Evolutionary conservation across 2,888 invertebrate species (phyloP), one percentile per base, ranked within the genome.

Genomic region (Chesias legatella): DNA sequence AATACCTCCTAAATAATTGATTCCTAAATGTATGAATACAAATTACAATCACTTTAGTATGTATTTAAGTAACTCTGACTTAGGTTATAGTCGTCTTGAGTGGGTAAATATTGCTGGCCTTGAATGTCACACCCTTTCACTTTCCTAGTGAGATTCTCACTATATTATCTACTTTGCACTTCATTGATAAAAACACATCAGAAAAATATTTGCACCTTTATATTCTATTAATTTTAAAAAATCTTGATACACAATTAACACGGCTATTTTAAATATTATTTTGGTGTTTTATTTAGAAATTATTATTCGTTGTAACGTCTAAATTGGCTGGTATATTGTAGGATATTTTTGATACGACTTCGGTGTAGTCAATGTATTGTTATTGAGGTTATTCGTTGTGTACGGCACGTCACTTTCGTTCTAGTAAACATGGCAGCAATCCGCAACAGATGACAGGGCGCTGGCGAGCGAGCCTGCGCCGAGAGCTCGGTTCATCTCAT

Each of bases 361-460:
- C 66, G 63, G 53, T 53, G 61, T 57, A 72, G 65, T 70, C 63
- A 71, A 53, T 56, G 63, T 67, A 63, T 67, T 67, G 65, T 70
- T 70, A 65, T 75, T 75, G 76, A 84, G 84, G 85, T 85, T 86
- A 84, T 81, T 84, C 82, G 84, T 83, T 83, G 85, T 83, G 72
- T 79, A 72, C 71, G 65, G 76, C 75, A 82, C 79, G 83, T 80
- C 84, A 79, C 77, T 79, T 75, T 75, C 67, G 71, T 69, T 74
- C 77, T 77, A 74, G 86, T 86, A 85, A 85, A 84, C 86, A 88
- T 86, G 84, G 84, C 85, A 83, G 82, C 75, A 73, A 58, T 73
- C 66, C 78, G 82, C 83, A 86, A 84, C 85, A 85, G 85, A 84
- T 86, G 86, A 84, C 73, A 74, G 73, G 78, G 82, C 82, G 81